Percentiles rank a stretch among this genome's conserved stretches.
Evolutionary conservation across 2,113 vertebrate genomes (phyloP).

Genomic region (Pygoscelis antarcticus): DNA sequence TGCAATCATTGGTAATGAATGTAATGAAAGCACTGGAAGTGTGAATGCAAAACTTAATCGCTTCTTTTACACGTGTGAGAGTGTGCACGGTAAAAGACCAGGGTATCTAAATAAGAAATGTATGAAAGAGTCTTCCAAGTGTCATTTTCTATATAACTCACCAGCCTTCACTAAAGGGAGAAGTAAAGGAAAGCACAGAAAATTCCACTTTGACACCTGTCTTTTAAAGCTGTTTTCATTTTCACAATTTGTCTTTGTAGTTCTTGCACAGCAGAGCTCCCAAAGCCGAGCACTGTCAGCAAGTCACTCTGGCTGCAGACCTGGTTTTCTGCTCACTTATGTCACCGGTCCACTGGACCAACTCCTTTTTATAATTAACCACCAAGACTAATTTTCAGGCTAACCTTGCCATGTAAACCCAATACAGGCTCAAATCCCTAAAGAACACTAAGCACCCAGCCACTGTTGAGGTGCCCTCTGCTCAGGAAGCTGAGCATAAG

Average conservation of each 20-base stretch:
- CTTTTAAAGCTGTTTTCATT: constrained; percentile 69
- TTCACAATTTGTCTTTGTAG: constrained; percentile 40
- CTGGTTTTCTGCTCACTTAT: not conserved
- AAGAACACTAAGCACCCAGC: not conserved
- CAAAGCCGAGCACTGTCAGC: not conserved
- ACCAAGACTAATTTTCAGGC: not conserved
- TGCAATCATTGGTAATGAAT: constrained; percentile 11
- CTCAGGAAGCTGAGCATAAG: not conserved
- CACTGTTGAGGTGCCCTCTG: not conserved
- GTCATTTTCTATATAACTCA: constrained; percentile 64
- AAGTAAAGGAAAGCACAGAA: constrained; percentile 65
- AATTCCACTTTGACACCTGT: constrained; percentile 69
- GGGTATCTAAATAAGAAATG: not conserved
- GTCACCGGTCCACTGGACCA: not conserved
- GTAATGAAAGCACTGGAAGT: constrained; percentile 65
- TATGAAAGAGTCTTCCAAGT: constrained; percentile 49
- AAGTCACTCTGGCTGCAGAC: not conserved
- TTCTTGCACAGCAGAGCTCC: not conserved
- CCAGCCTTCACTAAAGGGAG: not conserved
- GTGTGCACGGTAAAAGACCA: not conserved
- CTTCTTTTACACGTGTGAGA: not conserved
- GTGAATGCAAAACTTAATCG: constrained; percentile 58
- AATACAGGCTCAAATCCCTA: not conserved
- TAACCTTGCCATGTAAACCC: not conserved
- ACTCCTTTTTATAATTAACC: not conserved